These are phyloP conservation scores for Arnoldichthys spilopterus DNA, from an alignment of 2,797 vertebrate genomes.

Conservation along the genomic window DNA sequence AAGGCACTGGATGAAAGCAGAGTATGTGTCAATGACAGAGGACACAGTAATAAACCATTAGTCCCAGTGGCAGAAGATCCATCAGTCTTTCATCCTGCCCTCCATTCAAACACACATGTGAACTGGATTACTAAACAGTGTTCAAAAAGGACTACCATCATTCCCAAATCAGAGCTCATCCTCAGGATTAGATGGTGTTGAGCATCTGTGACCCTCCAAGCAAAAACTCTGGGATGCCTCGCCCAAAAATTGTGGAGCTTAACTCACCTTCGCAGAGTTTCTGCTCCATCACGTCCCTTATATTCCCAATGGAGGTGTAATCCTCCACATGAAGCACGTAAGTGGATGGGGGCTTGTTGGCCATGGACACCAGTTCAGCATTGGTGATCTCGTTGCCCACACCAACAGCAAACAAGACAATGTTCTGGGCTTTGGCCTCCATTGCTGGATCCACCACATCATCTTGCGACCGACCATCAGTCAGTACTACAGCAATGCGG, in stretches of 20 bases:
- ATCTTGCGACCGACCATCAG: conserved; percentile 72
- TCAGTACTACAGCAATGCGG: conserved; percentile 70
- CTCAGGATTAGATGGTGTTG: conserved; percentile 26
- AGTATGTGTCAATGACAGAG: background rate
- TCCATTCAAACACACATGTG: conserved; percentile 20
- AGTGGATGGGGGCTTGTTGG: conserved; percentile 67
- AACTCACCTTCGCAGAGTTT: conserved; percentile 73
- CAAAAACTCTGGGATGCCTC: background rate
- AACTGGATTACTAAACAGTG: conserved; percentile 4
- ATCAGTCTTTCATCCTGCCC: conserved; percentile 34
- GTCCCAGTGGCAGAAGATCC: background rate
- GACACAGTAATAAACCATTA: conserved; percentile 9
- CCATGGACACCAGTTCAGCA: conserved; percentile 69
- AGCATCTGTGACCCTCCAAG: conserved; percentile 18
- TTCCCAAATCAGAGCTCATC: conserved; percentile 24
- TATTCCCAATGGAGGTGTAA: conserved; percentile 70
- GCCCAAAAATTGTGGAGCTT: background rate
- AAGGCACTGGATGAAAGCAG: background rate
- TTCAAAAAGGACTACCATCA: conserved; percentile 8
- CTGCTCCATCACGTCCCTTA: conserved; percentile 71
- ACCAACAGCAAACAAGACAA: conserved; percentile 72
- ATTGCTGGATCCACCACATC: conserved; percentile 69
- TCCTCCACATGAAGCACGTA: conserved; percentile 73
- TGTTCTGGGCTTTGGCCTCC: conserved; percentile 67
- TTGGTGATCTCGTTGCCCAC: conserved; percentile 70